Base-by-base conservation (phyloP, 1,140 invertebrate genomes). In the Papilio glaucus region DNA sequence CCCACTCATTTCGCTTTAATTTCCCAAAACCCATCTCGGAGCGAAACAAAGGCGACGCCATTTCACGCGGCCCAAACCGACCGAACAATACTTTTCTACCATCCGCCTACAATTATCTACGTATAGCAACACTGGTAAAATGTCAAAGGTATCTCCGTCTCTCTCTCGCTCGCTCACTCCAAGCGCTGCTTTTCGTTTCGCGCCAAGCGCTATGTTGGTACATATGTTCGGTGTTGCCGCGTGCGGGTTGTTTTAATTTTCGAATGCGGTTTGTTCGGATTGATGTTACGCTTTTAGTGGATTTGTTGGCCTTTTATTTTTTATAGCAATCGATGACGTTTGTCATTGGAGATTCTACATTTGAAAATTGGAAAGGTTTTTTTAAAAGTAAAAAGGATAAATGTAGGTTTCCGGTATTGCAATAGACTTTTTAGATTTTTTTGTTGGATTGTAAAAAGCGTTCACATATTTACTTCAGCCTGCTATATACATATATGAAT, bases 41-140 rank as follows among this genome's bases (percentile, higher is more conserved):
- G 79, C 79, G 81, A 90, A 85, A 92, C 90, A 92, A 92, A 89
- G 83, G 81, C 77, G 75, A 76, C 83, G 83, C 87, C 88, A 87
- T 90, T 92, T 92, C 90, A 90, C 90, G 88, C 90, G 88, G 84
- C 81, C 87, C 81, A 87, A 90, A 90, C 90, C 90, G 85, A 92
- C 78, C 85, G 85, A 88, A 92, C 90, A 92, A 92, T 92, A 82
- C 85, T 82, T 87, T 87, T 84, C 89, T 85, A 74, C 86, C 82
- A 84, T 88, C 80, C 77, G 72, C 78, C 79, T 83, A 84, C 81
- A 81, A 85, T 83, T 85, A 80, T 87, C 74, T 79, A 81, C 77
- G 74, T 86, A 85, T 88, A 88, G 87, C 84, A 85, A 85, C 84
- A 86, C 84, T 84, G 76, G 70, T 42, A 72, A 80, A 84, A 84